These are phyloP conservation scores for Sitobion miscanthi DNA, from an alignment of 1,140 invertebrate species.

Conservation along the genomic window DNA sequence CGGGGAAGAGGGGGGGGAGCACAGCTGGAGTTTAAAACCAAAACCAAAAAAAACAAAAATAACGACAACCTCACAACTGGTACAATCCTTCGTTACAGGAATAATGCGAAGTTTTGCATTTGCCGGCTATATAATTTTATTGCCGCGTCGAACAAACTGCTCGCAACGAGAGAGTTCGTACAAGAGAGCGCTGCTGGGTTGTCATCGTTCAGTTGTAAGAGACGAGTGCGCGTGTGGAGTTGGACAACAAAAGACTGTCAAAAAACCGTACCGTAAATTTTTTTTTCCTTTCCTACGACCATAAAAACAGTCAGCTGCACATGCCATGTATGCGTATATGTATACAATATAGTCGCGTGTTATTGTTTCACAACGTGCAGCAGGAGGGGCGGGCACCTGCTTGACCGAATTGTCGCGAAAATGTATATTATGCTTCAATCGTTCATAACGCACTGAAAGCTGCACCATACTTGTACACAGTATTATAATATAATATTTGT, in stretches of 20 bases:
- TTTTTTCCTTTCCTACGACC: not conserved
- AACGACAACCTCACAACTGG: not conserved
- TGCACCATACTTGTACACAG: no score
- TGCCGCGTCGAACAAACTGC: not conserved
- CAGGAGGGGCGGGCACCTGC: slow-evolving; percentile 12
- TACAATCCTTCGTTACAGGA: not conserved
- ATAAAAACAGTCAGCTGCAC: slow-evolving; percentile 55
- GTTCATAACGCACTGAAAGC: not conserved
- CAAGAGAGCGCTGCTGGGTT: not conserved
- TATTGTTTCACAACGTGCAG: slow-evolving; percentile 31
- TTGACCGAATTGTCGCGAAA: slow-evolving; percentile 47
- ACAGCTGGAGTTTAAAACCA: not conserved
- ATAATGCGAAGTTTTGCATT: slow-evolving; percentile 7
- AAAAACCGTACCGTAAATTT: slow-evolving; percentile 37
- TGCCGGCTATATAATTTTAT: slow-evolving; percentile 35
- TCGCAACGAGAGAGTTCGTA: not conserved
- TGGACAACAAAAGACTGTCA: slow-evolving; percentile 50
- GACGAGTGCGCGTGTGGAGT: slow-evolving; percentile 2
- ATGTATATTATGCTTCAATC: not conserved
- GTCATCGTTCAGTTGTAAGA: slow-evolving; percentile 17
- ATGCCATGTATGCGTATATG: not conserved
- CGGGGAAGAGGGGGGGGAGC: no score
- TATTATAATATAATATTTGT: no score
- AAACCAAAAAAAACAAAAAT: not conserved
- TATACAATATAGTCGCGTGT: not conserved